Base-by-base conservation (phyloP, 2,888 invertebrate species). In the Eupithecia tripunctaria region DNA sequence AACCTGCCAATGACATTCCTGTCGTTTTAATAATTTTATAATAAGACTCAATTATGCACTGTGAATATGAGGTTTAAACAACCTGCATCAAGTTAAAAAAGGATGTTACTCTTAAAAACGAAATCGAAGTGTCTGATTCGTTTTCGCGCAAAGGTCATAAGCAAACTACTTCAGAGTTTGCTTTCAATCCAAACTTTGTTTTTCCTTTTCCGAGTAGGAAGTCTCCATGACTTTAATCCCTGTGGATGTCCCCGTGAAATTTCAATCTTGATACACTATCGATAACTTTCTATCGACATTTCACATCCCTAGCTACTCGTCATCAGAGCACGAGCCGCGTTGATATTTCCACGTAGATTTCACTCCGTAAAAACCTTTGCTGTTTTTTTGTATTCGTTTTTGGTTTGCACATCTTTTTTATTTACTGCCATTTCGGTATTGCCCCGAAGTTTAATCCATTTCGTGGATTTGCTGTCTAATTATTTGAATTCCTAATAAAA, bases 291-390 rank as follows among this genome's bases (percentile, higher is more conserved):
- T 73, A 80, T 77, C 65, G 43, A 51, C 27, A 32, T 27, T 32
- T 74, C 77, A 71, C 92, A 82, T 81, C 92, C 79, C 92, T 93
- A 89, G 84, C 86, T 82, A 88, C 91, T 92, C 91, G 91, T 93
- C 93, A 93, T 93, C 93, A 92, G 88, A 88, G 91, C 86, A 88
- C 88, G 88, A 88, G 90, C 88, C 87, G 87, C 90, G 91, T 90
- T 92, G 94, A 93, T 93, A 93, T 94, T 93, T 93, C 91, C 92
- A 93, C 93, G 93, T 93, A 92, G 93, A 93, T 93, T 94, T 93
- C 89, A 91, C 92, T 92, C 88, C 88, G 92, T 93, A 91, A 93
- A n/a, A 93, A 92, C 91, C 92, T 91, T 91, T 88, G 84, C 88
- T 86, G 87, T 91, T 92, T 92, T 93, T 93, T 91, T 91, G 89